A percentile compares a stretch with the other conserved stretches of the same genome.
These are phyloP conservation scores for Diadumene lineata DNA, from an alignment of 92 coral and sea anemone species.

Conservation along the genomic window DNA sequence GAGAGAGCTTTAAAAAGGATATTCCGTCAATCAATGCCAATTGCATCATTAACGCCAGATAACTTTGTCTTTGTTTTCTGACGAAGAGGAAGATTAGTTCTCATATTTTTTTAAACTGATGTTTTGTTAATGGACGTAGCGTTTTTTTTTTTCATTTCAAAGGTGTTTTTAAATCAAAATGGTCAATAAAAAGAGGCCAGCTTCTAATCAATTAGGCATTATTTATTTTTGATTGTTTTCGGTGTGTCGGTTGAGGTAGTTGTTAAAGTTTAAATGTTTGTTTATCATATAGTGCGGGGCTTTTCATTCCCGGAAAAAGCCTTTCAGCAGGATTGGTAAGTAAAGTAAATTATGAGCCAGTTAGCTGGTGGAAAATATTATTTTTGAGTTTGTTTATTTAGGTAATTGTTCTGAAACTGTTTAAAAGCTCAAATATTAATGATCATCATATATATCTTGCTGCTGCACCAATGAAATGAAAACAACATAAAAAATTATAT, in stretches of 20 bases:
- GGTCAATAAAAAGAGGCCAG: not conserved
- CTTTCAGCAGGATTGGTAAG: not conserved
- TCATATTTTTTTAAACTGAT: not conserved
- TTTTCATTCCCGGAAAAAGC: not conserved
- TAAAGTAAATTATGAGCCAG: not conserved
- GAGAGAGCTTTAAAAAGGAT: constrained; percentile 20
- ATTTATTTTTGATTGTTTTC: not conserved
- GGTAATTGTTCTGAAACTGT: not conserved
- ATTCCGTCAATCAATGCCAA: constrained; percentile 13
- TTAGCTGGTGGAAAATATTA: not conserved
- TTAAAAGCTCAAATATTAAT: no score
- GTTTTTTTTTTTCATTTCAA: not conserved
- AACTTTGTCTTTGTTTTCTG: not conserved
- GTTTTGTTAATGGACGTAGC: not conserved
- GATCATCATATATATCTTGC: no score
- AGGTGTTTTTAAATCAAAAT: not conserved
- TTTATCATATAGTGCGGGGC: not conserved
- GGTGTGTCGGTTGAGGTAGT: not conserved
- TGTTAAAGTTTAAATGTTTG: not conserved
- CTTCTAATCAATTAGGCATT: not conserved
- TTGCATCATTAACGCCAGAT: constrained; percentile 1
- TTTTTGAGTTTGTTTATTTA: not conserved
- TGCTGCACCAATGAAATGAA: no score
- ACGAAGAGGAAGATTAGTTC: not conserved
- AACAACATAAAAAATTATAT: no score